Evolutionary conservation across 2,113 vertebrate species (phyloP).

Genomic region (Cariama cristata): DNA sequence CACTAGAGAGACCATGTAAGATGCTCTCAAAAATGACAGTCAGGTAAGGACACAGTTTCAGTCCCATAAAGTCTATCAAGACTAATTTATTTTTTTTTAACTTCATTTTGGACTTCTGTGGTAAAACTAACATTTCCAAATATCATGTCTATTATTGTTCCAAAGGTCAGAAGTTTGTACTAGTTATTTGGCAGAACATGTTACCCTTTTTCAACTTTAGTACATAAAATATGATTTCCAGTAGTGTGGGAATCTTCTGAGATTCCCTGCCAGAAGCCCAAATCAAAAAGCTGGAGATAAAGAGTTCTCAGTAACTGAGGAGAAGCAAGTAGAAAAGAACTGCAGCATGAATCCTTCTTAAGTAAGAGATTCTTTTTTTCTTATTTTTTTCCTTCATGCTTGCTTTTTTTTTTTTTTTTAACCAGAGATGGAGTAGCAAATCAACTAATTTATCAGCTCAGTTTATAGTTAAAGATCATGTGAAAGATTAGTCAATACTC

Average conservation of each 20-base stretch:
- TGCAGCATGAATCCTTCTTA: neutral
- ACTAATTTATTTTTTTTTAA: neutral
- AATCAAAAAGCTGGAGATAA: neutral
- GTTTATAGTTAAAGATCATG: neutral
- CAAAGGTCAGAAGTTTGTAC: conserved; percentile 2
- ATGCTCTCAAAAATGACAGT: neutral
- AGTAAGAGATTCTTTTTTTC: neutral
- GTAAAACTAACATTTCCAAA: neutral
- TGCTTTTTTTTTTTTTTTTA: neutral
- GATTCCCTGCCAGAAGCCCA: neutral
- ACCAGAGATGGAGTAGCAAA: neutral
- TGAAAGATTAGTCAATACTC: neutral
- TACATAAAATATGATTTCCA: conserved; percentile 6
- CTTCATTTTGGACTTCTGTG: neutral
- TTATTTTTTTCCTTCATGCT: neutral
- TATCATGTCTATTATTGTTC: neutral
- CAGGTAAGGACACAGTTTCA: neutral
- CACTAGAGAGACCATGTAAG: neutral
- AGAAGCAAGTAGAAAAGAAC: neutral
- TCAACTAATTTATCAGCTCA: neutral
- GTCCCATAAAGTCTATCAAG: neutral
- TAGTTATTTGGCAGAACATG: neutral
- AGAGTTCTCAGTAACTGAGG: neutral
- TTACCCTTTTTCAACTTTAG: neutral
- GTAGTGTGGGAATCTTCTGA: neutral